Base-by-base conservation (phyloP, 1,140 invertebrate species). In the Heliconius hermathena region DNA sequence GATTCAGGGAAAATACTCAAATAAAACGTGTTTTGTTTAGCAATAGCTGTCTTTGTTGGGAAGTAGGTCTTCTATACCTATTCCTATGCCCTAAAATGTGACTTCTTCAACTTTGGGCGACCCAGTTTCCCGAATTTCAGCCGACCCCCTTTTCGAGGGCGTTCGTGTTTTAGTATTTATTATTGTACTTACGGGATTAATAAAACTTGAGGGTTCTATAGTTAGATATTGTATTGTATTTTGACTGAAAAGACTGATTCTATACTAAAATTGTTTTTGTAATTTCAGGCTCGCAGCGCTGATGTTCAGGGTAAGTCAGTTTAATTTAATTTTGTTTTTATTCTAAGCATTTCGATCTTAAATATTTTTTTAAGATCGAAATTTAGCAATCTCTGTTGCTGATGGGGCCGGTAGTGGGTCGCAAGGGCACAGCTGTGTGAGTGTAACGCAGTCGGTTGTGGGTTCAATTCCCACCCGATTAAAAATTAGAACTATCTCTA, bases 221-320 rank as follows among this genome's bases (percentile, higher is more conserved):
- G 2, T 60, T 22, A 60, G 22, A 26, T 60, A 66, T 66, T 66
- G 60, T 66, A 29, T 66, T 29, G 29, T 66, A 66, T 66, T 66
- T 13, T 29, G 60, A 29, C 60, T 36, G 33, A 66, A 66, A 29
- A 66, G 22, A 9, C 60, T 66, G 8, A 18, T 66, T 26, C 36
- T 52, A 18, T 57, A n/a, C 74, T 20, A 29, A 66, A 80, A 57
- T 74, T 72, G 71, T 78, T 81, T 83, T 83, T 83, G 73, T 84
- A 81, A 38, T 91, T 88, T 18, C 87, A 91, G 90, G 85, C 81
- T 22, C 90, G 89, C 82, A 87, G 83, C 75, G 73, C 84, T 60
- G 85, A 81, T 60, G 82, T 83, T 18, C 76, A 84, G 57, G 79
- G 89, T 88, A 79, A 90, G 87, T 87, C 1, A 13, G 2, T 29